phyloP scores from a whole-genome alignment of 1,140 invertebrate genomes.

The Cydia amplana region DNA sequence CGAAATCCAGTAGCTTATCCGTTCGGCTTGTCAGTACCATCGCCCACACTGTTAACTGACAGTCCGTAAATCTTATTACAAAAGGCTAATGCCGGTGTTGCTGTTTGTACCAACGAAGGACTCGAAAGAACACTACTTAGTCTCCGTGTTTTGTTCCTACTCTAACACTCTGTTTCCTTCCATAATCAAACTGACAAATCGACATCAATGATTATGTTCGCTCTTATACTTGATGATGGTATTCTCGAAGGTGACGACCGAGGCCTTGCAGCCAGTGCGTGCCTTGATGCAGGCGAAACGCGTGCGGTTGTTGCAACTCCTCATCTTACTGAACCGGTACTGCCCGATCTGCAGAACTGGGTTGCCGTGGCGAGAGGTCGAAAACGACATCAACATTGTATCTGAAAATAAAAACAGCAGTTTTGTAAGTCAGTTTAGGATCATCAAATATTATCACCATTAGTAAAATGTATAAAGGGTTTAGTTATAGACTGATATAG shows the following conservation, averaged over 20 bases:
- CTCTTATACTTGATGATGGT: slow-evolving; percentile 38
- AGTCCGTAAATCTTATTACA: too few species aligned
- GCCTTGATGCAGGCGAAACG: slow-evolving; percentile 39
- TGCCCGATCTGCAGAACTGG: slow-evolving; percentile 45
- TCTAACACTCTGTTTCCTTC: background rate
- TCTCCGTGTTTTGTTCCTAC: background rate
- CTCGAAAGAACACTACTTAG: too few species aligned
- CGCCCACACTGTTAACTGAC: too few species aligned
- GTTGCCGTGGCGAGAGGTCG: slow-evolving; percentile 42
- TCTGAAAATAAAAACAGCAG: slow-evolving; percentile 40
- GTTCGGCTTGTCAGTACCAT: too few species aligned
- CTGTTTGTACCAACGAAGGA: too few species aligned
- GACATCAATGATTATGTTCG: slow-evolving; percentile 42
- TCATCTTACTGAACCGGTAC: slow-evolving; percentile 45
- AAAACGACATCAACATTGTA: slow-evolving; percentile 33
- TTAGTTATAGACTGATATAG: too few species aligned
- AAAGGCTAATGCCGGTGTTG: too few species aligned
- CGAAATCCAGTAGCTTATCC: too few species aligned
- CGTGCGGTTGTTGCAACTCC: slow-evolving; percentile 37
- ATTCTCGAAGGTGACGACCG: slow-evolving; percentile 44
- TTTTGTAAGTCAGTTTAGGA: slow-evolving; percentile 31
- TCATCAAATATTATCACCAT: background rate
- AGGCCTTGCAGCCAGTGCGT: slow-evolving; percentile 46
- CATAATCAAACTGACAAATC: background rate
- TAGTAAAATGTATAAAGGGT: background rate